Base-by-base conservation (phyloP, 1,140 invertebrate genomes). In the Armadillidium nasatum region DNA sequence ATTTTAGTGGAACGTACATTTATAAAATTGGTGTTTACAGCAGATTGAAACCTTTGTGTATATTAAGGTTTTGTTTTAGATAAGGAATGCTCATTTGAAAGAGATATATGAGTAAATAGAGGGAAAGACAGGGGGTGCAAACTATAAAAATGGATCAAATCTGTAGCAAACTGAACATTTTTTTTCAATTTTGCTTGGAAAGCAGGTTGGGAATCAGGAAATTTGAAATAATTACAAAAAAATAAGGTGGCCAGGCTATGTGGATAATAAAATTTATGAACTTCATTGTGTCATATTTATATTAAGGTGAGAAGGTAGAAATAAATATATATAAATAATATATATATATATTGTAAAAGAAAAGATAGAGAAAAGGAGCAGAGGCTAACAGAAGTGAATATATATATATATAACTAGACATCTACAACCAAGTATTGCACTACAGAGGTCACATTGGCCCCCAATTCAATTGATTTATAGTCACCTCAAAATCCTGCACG, bases 351-450 rank as follows among this genome's bases (percentile, higher is more conserved):
- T 33, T 33, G 33, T 33, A 33, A 33, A 33, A 6, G 6, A 33
- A 33, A 33, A 33, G 33, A 33, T 1, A 33, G 1, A 33, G 33
- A 33, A 33, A 60, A 15, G 7, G 50, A 60, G 7, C 50, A 60
- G 50, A 60, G 50, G 50, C 50, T 60, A 60, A 60, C 50, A 60
- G 50, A 60, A 15, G 50, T 60, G 50, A 33, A 33, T 33, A 33
- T 33, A 33, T 33, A 33, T 33, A 33, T 33, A 33, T 33, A 33
- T 60, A 60, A 60, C 50, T 60, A 60, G 50, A 60, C 50, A 60
- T 60, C 50, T 60, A 60, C 50, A 60, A 60, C 50, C 50, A 60
- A 60, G 50, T 60, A 60, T 19, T 60, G 50, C 50, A 60, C 50
- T 60, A 60, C 50, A 60, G 19, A 19, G 50, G 50, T 19, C 50